Percentiles rank a stretch among this genome's conserved stretches.
Evolutionary conservation across 2,113 vertebrate species (phyloP).

Genomic region (Mirounga angustirostris): DNA sequence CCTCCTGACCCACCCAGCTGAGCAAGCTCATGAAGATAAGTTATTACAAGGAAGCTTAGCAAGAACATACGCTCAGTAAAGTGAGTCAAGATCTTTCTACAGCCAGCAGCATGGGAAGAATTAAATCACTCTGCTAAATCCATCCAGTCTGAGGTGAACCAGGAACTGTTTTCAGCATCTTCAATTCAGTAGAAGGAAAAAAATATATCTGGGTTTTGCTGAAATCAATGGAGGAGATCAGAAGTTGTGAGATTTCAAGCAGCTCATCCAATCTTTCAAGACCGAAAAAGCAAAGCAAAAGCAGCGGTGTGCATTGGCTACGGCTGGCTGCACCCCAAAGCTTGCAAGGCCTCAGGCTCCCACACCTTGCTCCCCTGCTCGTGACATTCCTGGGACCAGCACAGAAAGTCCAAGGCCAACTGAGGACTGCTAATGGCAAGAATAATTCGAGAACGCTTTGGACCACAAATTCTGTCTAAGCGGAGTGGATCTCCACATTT

Average conservation of each 20-base stretch:
- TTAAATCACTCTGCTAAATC: constrained; percentile 81
- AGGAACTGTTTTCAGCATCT: constrained; percentile 65
- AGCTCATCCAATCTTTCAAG: constrained; percentile 26
- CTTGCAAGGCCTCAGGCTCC: not conserved
- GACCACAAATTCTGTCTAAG: not conserved
- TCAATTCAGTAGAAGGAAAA: constrained; percentile 68
- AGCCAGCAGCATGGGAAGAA: constrained; percentile 78
- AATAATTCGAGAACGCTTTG: not conserved
- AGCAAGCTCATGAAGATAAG: constrained; percentile 82
- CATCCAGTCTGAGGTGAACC: constrained; percentile 70
- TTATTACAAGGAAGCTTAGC: constrained; percentile 83
- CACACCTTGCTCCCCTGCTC: not conserved
- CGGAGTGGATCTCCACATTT: not conserved
- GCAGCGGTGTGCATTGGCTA: not conserved
- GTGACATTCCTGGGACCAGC: not conserved
- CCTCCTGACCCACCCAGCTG: constrained; percentile 81
- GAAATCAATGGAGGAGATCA: constrained; percentile 64
- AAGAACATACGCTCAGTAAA: constrained; percentile 78
- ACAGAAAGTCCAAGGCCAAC: not conserved
- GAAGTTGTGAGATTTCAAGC: constrained; percentile 9
- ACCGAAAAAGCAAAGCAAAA: not conserved
- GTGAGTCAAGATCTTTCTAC: constrained; percentile 78
- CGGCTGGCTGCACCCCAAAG: not conserved
- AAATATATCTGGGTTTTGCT: constrained; percentile 59
- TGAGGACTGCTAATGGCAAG: not conserved